Conservation (phyloP, 2,113 vertebrate genomes). For the Plotosus lineatus region DNA sequence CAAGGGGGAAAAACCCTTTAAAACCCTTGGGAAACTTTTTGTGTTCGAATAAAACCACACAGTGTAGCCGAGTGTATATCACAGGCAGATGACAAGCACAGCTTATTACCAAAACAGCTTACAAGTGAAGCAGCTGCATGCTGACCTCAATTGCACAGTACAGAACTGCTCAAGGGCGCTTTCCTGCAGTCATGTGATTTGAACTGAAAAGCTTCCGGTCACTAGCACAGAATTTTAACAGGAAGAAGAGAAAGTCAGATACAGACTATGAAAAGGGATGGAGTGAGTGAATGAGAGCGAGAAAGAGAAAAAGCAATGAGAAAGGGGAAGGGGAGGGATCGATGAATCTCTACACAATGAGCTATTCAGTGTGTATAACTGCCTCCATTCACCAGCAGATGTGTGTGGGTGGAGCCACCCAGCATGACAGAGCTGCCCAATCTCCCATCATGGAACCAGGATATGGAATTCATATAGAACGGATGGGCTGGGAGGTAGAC, state of each 20-base stretch:
- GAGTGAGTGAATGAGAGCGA: slow-evolving; percentile 22
- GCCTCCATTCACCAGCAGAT: slow-evolving; percentile 47
- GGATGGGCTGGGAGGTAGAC: neutral
- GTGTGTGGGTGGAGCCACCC: slow-evolving; percentile 41
- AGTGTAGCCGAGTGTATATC: neutral
- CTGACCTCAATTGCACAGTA: slow-evolving; percentile 8
- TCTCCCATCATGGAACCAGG: slow-evolving; percentile 22
- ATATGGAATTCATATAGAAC: slow-evolving; percentile 49
- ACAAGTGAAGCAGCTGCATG: slow-evolving; percentile 1
- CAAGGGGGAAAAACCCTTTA: fast-evolving
- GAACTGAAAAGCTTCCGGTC: slow-evolving; percentile 22
- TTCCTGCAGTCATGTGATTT: neutral
- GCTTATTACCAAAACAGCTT: slow-evolving; percentile 14
- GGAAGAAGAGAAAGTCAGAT: slow-evolving; percentile 18
- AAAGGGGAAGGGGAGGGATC: slow-evolving; percentile 4
- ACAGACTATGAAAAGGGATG: slow-evolving; percentile 15
- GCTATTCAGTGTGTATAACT: slow-evolving; percentile 45
- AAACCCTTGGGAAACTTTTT: neutral
- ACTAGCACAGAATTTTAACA: slow-evolving; percentile 9
- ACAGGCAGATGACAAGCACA: neutral
- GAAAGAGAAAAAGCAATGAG: slow-evolving; percentile 26
- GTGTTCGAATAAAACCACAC: neutral
- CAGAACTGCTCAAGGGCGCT: slow-evolving; percentile 12
- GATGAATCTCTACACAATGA: slow-evolving; percentile 48
- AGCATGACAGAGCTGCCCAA: slow-evolving; percentile 26